phyloP scores from a whole-genome alignment of 2,797 vertebrate species.

The Rhincodon typus region DNA sequence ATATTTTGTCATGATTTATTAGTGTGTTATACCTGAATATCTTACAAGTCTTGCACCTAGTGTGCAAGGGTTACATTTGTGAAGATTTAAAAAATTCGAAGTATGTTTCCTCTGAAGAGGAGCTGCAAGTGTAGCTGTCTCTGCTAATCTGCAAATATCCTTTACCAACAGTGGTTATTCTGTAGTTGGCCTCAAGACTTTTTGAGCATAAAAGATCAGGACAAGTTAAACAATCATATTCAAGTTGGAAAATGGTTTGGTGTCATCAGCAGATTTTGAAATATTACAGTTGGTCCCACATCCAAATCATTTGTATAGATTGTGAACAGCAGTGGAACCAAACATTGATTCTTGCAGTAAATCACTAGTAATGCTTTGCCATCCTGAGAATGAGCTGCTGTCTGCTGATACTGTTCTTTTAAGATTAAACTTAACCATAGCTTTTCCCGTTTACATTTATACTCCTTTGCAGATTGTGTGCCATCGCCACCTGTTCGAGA shows the following conservation, averaged over 20 bases:
- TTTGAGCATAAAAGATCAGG: background rate
- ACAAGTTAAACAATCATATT: background rate
- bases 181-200: background rate
- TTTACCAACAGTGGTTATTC: background rate
- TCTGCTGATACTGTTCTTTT: background rate
- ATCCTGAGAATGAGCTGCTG: too few species aligned
- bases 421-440: background rate
- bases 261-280: too few species aligned
- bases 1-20: background rate
- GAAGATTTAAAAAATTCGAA: background rate
- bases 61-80: background rate
- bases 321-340: too few species aligned
- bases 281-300: too few species aligned
- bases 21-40: background rate
- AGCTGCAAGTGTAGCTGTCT: background rate
- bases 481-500: conserved; percentile 74
- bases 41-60: background rate
- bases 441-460: background rate
- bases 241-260: background rate
- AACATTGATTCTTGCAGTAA: too few species aligned
- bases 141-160: background rate
- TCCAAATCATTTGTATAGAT: too few species aligned
- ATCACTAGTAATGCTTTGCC: too few species aligned
- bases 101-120: background rate
- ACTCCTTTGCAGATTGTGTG: conserved; percentile 54